Percentiles rank a stretch among this genome's conserved stretches.
Conservation (phyloP, 1,140 invertebrate species). For the Laupala kohalensis region DNA sequence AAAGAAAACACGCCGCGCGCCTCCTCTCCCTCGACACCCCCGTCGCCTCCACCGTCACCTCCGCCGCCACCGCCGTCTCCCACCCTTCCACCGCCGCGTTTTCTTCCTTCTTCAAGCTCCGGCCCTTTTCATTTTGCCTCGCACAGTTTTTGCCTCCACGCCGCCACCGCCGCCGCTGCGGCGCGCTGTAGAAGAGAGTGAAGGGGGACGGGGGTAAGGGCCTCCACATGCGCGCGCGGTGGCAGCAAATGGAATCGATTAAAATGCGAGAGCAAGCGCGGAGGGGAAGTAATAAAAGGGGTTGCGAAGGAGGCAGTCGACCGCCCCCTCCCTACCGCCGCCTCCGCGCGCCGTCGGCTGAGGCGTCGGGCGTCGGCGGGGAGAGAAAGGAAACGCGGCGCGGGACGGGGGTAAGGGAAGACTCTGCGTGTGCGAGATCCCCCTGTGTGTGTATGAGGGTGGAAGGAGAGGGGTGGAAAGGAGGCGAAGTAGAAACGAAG, state of each 20-base stretch:
- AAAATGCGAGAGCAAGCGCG: conserved; percentile 8
- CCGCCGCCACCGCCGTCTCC: no score
- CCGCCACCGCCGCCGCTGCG: no score
- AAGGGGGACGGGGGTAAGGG: no score
- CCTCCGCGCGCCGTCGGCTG: no score
- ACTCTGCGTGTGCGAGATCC: neutral
- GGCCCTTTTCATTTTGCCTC: conserved; percentile 1
- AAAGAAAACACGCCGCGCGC: conserved; percentile 1
- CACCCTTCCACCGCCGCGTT: no score
- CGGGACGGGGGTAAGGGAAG: neutral
- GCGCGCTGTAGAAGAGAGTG: no score
- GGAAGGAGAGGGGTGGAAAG: no score
- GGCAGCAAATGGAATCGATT: conserved; percentile 10
- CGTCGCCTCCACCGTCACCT: no score
- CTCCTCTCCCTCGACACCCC: neutral
- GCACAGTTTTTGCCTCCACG: conserved; percentile 6
- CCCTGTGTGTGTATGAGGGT: no score
- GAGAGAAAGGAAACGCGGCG: no score
- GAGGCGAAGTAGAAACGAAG: neutral
- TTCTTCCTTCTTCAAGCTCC: neutral
- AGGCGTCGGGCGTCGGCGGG: no score
- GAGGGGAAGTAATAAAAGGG: conserved; percentile 10
- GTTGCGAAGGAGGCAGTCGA: neutral
- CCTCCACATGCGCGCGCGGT: conserved; percentile 3
- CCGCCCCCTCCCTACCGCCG: no score